phyloP scores from a whole-genome alignment of 2,797 vertebrate species.

The Sebastes trivittatus region DNA sequence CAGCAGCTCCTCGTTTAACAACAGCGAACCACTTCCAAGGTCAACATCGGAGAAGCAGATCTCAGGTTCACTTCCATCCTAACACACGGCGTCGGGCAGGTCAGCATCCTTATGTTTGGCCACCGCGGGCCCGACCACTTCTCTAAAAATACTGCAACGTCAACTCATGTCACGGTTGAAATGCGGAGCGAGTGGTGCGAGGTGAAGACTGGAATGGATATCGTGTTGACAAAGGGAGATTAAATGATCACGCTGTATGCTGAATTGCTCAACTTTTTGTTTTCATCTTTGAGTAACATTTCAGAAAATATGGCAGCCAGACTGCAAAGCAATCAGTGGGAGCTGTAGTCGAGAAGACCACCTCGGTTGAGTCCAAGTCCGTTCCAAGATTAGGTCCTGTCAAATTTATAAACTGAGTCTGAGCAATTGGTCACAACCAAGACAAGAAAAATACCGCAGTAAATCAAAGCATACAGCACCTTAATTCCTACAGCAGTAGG shows the following conservation, averaged over 20 bases:
- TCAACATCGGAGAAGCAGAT: constrained; percentile 54
- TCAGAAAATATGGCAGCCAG: constrained; percentile 7
- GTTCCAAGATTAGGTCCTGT: background rate
- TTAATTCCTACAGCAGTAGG: background rate
- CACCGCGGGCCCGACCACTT: constrained; percentile 20
- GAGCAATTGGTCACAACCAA: background rate
- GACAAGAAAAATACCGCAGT: background rate
- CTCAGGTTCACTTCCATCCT: constrained; percentile 51
- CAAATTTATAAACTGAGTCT: background rate
- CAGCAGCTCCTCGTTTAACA: constrained; percentile 24
- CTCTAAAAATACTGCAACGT: constrained; percentile 44
- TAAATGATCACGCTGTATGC: background rate
- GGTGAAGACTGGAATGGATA: constrained; percentile 5
- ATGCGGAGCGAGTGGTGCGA: constrained; percentile 17
- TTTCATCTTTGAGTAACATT: constrained; percentile 8
- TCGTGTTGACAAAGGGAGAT: no score
- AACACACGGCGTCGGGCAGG: constrained; percentile 37
- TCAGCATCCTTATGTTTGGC: constrained; percentile 52
- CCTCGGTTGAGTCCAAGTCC: background rate
- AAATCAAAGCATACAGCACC: background rate
- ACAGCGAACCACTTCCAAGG: constrained; percentile 50
- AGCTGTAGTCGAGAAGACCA: background rate
- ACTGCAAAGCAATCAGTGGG: constrained; percentile 2
- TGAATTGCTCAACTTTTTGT: constrained; percentile 1
- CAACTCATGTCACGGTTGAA: constrained; percentile 38